Evolutionary conservation across 2,797 vertebrate genomes (phyloP).

Genomic region (Lerista edwardsae): DNA sequence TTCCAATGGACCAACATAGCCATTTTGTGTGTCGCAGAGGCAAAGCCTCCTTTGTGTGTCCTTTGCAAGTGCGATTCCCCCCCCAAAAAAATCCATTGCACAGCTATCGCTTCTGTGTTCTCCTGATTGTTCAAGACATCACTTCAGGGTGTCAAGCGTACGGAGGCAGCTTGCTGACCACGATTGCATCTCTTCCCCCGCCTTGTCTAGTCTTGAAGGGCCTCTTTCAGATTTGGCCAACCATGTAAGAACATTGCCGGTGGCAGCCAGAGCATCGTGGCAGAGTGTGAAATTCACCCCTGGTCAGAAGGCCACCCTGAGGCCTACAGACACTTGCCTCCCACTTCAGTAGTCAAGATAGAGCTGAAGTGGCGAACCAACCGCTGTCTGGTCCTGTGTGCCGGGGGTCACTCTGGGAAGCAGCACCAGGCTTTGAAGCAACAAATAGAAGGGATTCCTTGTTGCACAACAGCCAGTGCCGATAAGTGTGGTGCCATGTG

Average conservation of each 20-base stretch:
- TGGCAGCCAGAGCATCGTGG: background rate
- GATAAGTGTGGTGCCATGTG: background rate
- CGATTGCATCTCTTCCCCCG: background rate
- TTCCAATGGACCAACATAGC: no score
- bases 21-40: no score
- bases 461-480: background rate
- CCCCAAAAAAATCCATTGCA: background rate
- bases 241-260: background rate
- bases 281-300: conserved; percentile 2
- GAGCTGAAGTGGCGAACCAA: background rate
- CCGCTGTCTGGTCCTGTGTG: background rate
- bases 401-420: background rate
- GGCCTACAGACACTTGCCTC: background rate
- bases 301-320: background rate
- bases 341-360: conserved; percentile 17
- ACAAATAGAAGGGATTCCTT: background rate
- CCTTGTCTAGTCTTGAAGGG: background rate
- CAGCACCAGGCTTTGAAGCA: background rate
- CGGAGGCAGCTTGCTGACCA: no score
- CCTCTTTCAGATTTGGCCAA: background rate
- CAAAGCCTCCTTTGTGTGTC: no score
- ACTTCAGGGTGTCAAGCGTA: background rate
- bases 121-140: background rate
- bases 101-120: background rate
- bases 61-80: no score